These are phyloP conservation scores for Falco naumanni DNA, from an alignment of 2,797 vertebrate genomes.

Conservation along the genomic window DNA sequence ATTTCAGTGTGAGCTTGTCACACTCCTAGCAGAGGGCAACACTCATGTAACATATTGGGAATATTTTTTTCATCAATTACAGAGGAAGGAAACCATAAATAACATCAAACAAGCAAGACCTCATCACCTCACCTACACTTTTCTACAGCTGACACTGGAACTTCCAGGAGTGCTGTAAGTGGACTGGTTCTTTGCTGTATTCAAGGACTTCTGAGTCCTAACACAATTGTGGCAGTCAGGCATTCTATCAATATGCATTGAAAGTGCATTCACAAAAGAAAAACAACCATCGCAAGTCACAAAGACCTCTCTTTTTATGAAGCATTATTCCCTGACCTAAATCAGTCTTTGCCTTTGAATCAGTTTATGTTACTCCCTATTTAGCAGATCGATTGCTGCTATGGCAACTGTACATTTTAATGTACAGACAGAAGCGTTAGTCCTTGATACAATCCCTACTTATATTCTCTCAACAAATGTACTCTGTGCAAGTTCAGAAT, in stretches of 20 bases:
- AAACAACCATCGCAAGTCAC: slow-evolving; percentile 63
- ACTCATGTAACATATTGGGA: not conserved
- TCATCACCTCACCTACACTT: not conserved
- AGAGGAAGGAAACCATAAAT: not conserved
- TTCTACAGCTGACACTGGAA: not conserved
- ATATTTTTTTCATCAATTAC: not conserved
- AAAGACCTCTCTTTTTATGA: slow-evolving; percentile 61
- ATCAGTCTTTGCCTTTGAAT: slow-evolving; percentile 79
- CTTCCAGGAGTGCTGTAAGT: not conserved
- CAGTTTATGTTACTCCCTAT: slow-evolving; percentile 74
- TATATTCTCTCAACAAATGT: slow-evolving; percentile 46
- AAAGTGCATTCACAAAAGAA: slow-evolving; percentile 53
- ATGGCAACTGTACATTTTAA: slow-evolving; percentile 75
- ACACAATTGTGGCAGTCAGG: not conserved
- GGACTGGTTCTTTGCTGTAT: not conserved
- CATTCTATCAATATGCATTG: slow-evolving; percentile 26
- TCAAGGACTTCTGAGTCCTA: slow-evolving; percentile 27
- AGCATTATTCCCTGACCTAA: slow-evolving; percentile 74
- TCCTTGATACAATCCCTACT: slow-evolving; percentile 64
- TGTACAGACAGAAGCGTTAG: slow-evolving; percentile 63
- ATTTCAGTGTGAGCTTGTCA: not conserved
- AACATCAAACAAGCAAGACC: not conserved
- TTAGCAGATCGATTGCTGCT: slow-evolving; percentile 79
- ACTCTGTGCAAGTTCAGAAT: slow-evolving; percentile 65
- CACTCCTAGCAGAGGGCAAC: not conserved